Conservation (phyloP, 1,140 invertebrate species). For the Drosophila ambigua region DNA sequence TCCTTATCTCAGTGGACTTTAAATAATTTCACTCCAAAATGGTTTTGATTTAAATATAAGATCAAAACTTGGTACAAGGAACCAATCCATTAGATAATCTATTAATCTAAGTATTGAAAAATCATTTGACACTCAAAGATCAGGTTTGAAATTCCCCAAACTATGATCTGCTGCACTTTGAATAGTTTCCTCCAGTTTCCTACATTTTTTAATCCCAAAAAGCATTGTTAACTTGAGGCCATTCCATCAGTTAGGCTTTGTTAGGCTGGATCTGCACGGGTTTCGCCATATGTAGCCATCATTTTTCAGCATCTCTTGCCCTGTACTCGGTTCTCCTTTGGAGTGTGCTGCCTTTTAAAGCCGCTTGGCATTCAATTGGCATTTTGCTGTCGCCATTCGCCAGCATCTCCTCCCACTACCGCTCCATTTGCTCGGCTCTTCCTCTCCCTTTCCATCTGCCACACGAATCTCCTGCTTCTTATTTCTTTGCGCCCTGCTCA, state of each 20-base stretch:
- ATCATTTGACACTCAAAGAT: too few species aligned
- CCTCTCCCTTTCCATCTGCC: not conserved
- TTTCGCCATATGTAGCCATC: conserved; percentile 8
- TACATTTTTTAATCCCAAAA: not conserved
- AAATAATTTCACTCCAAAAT: too few species aligned
- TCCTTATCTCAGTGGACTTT: too few species aligned
- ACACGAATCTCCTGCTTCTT: not conserved
- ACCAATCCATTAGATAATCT: too few species aligned
- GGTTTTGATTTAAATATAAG: too few species aligned
- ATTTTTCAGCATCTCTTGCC: conserved; percentile 25
- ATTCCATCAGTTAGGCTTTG: too few species aligned
- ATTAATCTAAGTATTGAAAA: too few species aligned
- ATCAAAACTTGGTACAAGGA: too few species aligned
- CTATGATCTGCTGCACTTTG: too few species aligned
- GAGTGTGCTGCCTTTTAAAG: conserved; percentile 59
- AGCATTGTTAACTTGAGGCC: not conserved
- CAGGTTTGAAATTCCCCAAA: too few species aligned
- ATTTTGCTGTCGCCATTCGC: conserved; percentile 75
- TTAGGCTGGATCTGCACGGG: too few species aligned
- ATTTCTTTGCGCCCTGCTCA: conserved; percentile 42
- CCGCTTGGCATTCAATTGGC: conserved; percentile 79
- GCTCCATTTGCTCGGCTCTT: not conserved
- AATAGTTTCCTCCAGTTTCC: not conserved
- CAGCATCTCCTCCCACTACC: conserved; percentile 11
- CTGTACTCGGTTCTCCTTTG: conserved; percentile 16